These are phyloP conservation scores for Galeopterus variegatus DNA, from an alignment of 2,113 vertebrate genomes.

Conservation along the genomic window DNA sequence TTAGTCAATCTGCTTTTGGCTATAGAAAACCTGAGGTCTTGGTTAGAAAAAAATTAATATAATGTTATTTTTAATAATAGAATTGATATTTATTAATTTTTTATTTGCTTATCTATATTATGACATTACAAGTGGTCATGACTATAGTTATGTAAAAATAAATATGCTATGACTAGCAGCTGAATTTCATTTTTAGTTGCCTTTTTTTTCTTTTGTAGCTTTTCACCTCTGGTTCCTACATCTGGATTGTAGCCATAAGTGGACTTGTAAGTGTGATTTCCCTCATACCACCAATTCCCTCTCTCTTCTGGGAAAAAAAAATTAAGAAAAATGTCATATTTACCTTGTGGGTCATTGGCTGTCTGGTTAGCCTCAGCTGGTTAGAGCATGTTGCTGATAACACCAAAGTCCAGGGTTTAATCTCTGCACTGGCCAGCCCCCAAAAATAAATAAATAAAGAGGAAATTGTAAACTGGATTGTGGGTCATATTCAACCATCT, in stretches of 20 bases:
- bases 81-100: slow-evolving; percentile 35
- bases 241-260: slow-evolving; percentile 97
- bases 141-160: slow-evolving; percentile 48
- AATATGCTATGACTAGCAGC: slow-evolving; percentile 1
- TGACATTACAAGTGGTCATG: neutral
- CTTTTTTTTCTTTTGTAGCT: slow-evolving; percentile 91
- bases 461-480: neutral
- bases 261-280: slow-evolving; percentile 94
- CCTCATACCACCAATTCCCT: neutral
- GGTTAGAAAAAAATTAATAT: neutral
- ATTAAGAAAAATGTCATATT: slow-evolving; percentile 3
- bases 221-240: slow-evolving; percentile 96
- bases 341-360: neutral
- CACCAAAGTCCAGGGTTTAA: no score
- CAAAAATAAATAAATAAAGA: no score
- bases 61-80: neutral
- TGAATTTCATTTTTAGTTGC: slow-evolving; percentile 81
- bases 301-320: neutral
- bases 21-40: neutral
- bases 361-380: no score
- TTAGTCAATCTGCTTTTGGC: neutral
- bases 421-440: no score
- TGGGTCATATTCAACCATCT: neutral
- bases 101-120: neutral
- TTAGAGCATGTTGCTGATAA: no score